Percentiles rank a stretch among this genome's conserved stretches.
Evolutionary conservation across 2,113 vertebrate genomes (phyloP).

Genomic region (Nothobranchius furzeri): DNA sequence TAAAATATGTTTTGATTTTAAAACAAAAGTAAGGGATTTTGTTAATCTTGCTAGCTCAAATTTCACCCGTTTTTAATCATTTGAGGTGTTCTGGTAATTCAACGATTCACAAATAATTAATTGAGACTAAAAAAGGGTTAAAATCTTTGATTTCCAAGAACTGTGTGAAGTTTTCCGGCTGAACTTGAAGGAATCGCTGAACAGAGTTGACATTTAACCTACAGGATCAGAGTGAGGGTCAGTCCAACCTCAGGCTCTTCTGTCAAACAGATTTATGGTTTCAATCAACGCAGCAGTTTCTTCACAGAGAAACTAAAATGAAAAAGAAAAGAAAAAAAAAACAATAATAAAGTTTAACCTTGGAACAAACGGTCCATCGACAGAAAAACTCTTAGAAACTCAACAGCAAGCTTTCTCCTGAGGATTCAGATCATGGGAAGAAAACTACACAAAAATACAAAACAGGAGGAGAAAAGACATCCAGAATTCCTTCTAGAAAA

Average conservation of each 20-base stretch:
- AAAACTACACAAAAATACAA: conserved; percentile 20
- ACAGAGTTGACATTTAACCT: conserved; percentile 41
- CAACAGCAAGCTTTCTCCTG: conserved; percentile 2
- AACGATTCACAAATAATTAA: too few relatives aligned
- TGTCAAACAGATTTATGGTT: conserved; percentile 64
- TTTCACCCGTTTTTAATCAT: too few relatives aligned
- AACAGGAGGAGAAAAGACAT: neutral
- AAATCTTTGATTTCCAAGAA: neutral
- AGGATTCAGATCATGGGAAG: neutral
- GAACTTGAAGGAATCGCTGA: conserved; percentile 3
- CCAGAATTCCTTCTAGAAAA: neutral
- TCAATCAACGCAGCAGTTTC: conserved; percentile 42
- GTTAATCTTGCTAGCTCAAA: too few relatives aligned
- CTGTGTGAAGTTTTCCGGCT: conserved; percentile 4
- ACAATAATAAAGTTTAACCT: conserved; percentile 16
- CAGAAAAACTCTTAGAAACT: conserved; percentile 31
- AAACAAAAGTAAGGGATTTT: too few relatives aligned
- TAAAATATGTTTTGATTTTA: too few relatives aligned
- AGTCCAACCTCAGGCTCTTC: conserved; percentile 41
- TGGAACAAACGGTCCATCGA: conserved; percentile 35
- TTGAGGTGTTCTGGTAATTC: too few relatives aligned
- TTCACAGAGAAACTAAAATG: neutral
- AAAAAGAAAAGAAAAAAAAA: neutral
- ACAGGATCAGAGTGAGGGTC: conserved; percentile 10
- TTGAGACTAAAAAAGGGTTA: neutral